Conservation (phyloP, 2,888 invertebrate species). For the Habroteleia sp. region DNA sequence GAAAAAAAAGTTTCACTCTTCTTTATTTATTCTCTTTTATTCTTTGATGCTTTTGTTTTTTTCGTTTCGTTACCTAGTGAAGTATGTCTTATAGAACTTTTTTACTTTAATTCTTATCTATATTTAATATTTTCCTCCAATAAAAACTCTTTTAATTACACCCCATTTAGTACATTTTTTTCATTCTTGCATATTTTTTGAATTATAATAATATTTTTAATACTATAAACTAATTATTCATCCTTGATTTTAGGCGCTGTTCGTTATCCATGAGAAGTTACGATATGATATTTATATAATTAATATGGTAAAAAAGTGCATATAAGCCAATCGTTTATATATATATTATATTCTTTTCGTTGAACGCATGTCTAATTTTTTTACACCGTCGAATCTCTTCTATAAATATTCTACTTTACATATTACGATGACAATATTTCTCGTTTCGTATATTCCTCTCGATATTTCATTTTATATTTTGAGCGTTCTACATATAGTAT, state of each 20-base stretch:
- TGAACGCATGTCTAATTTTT: conserved; percentile 12
- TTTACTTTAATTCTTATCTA: conserved; percentile 32
- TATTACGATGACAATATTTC: conserved; percentile 10
- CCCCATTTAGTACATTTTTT: no score
- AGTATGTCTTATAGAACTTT: conserved; percentile 29
- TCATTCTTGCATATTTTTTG: no score
- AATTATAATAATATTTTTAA: no score
- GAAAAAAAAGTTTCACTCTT: conserved; percentile 25
- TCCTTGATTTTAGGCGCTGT: no score
- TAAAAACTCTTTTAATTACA: conserved; percentile 21
- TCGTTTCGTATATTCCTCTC: conserved; percentile 8
- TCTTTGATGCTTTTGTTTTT: conserved; percentile 48
- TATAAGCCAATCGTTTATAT: background rate
- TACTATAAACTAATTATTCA: no score
- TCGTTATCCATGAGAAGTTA: no score
- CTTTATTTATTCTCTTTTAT: conserved; percentile 56
- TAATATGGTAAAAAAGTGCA: no score
- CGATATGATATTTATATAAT: no score
- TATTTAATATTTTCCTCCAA: conserved; percentile 25
- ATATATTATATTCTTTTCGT: background rate
- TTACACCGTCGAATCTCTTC: conserved; percentile 6
- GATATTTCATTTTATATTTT: conserved; percentile 10
- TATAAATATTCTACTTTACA: conserved; percentile 16
- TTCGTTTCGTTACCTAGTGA: conserved; percentile 30
- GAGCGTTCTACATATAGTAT: background rate